phyloP scores from a whole-genome alignment of 2,888 invertebrate genomes.

The Lysandra coridon region DNA sequence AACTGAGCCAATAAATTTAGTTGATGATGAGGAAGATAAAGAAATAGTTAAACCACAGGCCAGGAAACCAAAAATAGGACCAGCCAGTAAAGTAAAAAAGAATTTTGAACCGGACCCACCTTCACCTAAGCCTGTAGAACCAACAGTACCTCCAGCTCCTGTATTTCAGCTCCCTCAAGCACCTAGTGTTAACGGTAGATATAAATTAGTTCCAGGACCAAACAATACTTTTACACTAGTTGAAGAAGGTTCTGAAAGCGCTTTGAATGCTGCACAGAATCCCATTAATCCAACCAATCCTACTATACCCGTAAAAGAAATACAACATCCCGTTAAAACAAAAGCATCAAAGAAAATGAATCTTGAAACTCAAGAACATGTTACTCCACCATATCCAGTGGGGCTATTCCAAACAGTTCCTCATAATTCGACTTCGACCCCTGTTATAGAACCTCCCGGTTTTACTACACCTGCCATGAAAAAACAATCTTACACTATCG shows the following conservation, averaged over 20 bases:
- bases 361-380: constrained; percentile 21
- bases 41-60: constrained; percentile 43
- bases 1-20: constrained; percentile 40
- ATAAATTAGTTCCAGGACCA: constrained; percentile 67
- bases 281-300: constrained; percentile 26
- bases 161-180: constrained; percentile 52
- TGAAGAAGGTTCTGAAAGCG: constrained; percentile 49
- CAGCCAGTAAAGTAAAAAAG: constrained; percentile 64
- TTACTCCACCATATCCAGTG: constrained; percentile 65
- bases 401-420: constrained; percentile 65
- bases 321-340: neutral
- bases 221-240: constrained; percentile 67
- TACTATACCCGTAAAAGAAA: neutral
- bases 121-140: constrained; percentile 31
- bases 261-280: constrained; percentile 6
- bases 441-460: constrained; percentile 39
- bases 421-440: constrained; percentile 46
- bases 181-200: constrained; percentile 61
- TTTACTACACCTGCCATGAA: constrained; percentile 68
- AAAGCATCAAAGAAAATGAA: constrained; percentile 31
- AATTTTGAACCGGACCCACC: constrained; percentile 41
- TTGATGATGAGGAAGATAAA: constrained; percentile 43
- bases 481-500: constrained; percentile 70
- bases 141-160: constrained; percentile 42
- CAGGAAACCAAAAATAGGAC: constrained; percentile 62